phyloP scores from a whole-genome alignment of 2,888 invertebrate species.

The Hypsopygia costalis region DNA sequence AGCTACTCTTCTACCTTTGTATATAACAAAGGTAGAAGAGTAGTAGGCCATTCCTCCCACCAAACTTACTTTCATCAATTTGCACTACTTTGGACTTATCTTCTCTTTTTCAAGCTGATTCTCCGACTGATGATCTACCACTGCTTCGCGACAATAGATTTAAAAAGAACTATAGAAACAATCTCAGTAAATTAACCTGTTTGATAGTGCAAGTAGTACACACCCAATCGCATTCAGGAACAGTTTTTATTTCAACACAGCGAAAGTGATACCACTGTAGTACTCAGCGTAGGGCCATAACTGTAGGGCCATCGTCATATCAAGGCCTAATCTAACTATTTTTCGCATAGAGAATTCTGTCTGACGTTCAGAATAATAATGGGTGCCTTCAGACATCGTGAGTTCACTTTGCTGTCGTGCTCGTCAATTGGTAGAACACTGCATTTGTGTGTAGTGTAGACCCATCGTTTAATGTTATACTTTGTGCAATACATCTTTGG shows the following conservation, averaged over 20 bases:
- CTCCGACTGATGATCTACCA: too few species aligned
- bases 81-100: too few species aligned
- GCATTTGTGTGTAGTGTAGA: constrained; percentile 49
- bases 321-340: constrained; percentile 39
- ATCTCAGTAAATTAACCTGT: constrained; percentile 15
- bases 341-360: constrained; percentile 47
- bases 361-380: constrained; percentile 24
- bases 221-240: constrained; percentile 54
- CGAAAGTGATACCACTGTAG: constrained; percentile 56
- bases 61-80: too few species aligned
- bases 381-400: constrained; percentile 16
- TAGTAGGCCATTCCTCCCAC: too few species aligned
- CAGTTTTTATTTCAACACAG: constrained; percentile 45
- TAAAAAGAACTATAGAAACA: too few species aligned
- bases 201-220: constrained; percentile 42
- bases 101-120: too few species aligned
- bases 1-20: too few species aligned
- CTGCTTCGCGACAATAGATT: too few species aligned
- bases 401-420: constrained; percentile 14
- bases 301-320: constrained; percentile 54
- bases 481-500: constrained; percentile 44
- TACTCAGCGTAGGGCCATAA: constrained; percentile 32
- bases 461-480: constrained; percentile 48
- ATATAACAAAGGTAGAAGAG: too few species aligned
- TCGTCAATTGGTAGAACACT: constrained; percentile 41